These are phyloP conservation scores for Polymixis lichenea DNA, from an alignment of 2,888 invertebrate species.

Conservation along the genomic window DNA sequence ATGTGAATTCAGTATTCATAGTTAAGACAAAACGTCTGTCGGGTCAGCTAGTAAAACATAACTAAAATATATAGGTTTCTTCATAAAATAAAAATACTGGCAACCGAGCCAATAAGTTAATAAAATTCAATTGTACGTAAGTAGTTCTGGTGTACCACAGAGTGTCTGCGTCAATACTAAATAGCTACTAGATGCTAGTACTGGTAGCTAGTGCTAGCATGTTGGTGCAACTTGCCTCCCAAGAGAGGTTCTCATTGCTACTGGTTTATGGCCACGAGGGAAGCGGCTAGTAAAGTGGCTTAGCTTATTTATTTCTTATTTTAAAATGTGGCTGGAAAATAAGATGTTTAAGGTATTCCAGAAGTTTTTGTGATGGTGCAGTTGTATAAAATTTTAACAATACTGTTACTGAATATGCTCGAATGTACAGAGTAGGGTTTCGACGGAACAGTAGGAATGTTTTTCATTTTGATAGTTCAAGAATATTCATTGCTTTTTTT, in stretches of 20 bases:
- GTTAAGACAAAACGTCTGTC: no score
- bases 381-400: background rate
- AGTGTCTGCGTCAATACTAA: constrained; percentile 56
- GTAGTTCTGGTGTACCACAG: constrained; percentile 41
- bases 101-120: constrained; percentile 31
- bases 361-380: background rate
- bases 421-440: background rate
- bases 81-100: constrained; percentile 19
- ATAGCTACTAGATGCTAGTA: constrained; percentile 35
- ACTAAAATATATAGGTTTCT: no score
- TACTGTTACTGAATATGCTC: background rate
- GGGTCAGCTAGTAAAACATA: no score
- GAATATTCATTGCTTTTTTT: no score
- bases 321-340: background rate
- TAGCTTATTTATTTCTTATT: constrained; percentile 29
- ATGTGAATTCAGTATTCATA: no score
- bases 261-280: constrained; percentile 44
- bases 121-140: constrained; percentile 54
- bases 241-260: constrained; percentile 33
- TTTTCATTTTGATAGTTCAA: no score
- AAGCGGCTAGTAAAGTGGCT: constrained; percentile 28
- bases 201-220: constrained; percentile 21
- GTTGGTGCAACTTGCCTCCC: constrained; percentile 41
- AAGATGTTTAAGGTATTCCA: background rate
- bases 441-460: no score